Evolutionary conservation across 30 jellyfish, hydroid and myxozoan species (phyloP).

Genomic region (Turritopsis dohrnii): DNA sequence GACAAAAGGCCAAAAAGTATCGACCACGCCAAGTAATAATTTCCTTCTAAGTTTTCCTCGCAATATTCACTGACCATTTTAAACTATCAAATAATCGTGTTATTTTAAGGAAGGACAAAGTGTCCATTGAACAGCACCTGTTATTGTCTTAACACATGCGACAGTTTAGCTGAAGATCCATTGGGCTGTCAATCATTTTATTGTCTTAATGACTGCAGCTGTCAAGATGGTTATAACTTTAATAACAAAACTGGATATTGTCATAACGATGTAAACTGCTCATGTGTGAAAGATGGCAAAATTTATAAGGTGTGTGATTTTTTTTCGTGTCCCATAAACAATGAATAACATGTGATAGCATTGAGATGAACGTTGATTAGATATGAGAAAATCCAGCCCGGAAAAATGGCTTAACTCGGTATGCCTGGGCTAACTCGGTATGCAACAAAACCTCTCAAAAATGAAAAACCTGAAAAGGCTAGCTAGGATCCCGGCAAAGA

Average conservation of each 20-base stretch:
- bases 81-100: background rate
- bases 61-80: background rate
- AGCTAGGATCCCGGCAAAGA: no score
- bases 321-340: slow-evolving; percentile 21
- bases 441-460: no score
- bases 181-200: slow-evolving; percentile 27
- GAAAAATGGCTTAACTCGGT: no score
- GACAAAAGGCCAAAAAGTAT: background rate
- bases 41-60: no score
- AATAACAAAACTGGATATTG: slow-evolving; percentile 45
- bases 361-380: no score
- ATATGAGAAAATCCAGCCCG: no score
- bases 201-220: slow-evolving; percentile 42
- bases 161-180: slow-evolving; percentile 46
- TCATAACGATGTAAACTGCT: slow-evolving; percentile 45
- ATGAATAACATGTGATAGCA: no score
- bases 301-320: slow-evolving; percentile 40
- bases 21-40: background rate
- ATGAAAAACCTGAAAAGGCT: no score
- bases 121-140: slow-evolving; percentile 52
- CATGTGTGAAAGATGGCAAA: slow-evolving; percentile 46
- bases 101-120: slow-evolving; percentile 20
- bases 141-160: slow-evolving; percentile 63
- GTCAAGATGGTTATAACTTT: slow-evolving; percentile 38
- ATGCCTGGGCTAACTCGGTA: no score